phyloP scores from a whole-genome alignment of 2,113 vertebrate species.

The Actenoides hombroni region DNA sequence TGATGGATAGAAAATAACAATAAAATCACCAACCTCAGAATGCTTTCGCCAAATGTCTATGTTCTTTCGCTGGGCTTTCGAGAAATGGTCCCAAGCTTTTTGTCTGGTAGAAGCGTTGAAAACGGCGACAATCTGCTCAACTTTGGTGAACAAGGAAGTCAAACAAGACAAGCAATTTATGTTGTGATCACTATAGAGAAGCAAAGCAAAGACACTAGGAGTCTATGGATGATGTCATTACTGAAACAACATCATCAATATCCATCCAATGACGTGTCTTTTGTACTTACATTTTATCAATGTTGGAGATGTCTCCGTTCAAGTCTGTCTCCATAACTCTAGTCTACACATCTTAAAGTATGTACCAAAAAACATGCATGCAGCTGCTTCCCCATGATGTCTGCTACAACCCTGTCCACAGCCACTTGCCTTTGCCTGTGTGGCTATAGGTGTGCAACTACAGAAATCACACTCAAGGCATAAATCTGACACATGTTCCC shows the following conservation, averaged over 20 bases:
- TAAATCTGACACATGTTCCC: background rate
- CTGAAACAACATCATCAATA: slow-evolving; percentile 81
- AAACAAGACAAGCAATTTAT: slow-evolving; percentile 99
- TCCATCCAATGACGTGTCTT: slow-evolving; percentile 78
- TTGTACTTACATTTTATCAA: slow-evolving; percentile 83
- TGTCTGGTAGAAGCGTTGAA: slow-evolving; percentile 98
- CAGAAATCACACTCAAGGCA: background rate
- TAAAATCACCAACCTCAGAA: slow-evolving; percentile 96
- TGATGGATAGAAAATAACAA: slow-evolving; percentile 80
- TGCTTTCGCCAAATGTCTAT: slow-evolving; percentile 99
- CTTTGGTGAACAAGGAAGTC: slow-evolving; percentile 95
- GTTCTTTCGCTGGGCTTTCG: slow-evolving; percentile 99
- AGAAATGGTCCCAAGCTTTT: slow-evolving; percentile 99
- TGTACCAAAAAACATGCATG: slow-evolving; percentile 22
- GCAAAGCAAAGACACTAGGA: slow-evolving; percentile 88
- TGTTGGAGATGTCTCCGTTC: slow-evolving; percentile 78
- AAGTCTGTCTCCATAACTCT: slow-evolving; percentile 80
- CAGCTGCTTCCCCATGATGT: background rate
- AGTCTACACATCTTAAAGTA: slow-evolving; percentile 51
- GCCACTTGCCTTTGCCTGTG: background rate
- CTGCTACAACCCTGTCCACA: background rate
- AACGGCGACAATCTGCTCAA: slow-evolving; percentile 99
- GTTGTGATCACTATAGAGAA: slow-evolving; percentile 87
- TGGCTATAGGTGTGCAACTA: background rate
- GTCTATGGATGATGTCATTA: slow-evolving; percentile 81